Percentiles rank a stretch among this genome's conserved stretches.
Evolutionary conservation across 1,140 invertebrate species (phyloP).

Genomic region (Aethina tumida): DNA sequence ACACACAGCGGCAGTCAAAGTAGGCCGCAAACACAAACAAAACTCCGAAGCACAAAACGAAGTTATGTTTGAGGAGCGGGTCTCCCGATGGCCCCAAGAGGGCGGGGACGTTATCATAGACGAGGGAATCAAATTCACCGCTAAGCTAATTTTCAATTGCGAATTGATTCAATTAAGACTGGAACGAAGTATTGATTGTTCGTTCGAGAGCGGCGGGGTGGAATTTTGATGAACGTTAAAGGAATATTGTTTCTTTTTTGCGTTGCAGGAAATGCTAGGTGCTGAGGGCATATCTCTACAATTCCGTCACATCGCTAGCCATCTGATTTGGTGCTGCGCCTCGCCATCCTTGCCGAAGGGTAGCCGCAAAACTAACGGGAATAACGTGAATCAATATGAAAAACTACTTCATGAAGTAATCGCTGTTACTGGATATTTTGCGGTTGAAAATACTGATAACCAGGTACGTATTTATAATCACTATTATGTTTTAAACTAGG

Average conservation of each 20-base stretch:
- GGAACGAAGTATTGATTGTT: no score
- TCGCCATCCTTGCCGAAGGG: constrained; percentile 38
- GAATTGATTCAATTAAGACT: constrained; percentile 24
- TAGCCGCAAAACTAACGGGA: constrained; percentile 30
- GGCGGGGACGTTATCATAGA: no score
- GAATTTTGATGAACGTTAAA: no score
- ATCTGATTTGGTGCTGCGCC: constrained; percentile 72
- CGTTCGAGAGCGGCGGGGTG: no score
- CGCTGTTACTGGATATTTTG: constrained; percentile 70
- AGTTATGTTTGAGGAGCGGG: no score
- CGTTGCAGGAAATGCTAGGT: constrained; percentile 67
- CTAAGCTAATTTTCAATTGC: constrained; percentile 23
- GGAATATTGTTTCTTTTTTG: no score
- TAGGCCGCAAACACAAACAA: no score
- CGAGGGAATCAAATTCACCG: no score
- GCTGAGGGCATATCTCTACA: constrained; percentile 78
- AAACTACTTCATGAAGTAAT: constrained; percentile 65
- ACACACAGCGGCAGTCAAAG: no score
- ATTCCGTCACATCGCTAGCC: constrained; percentile 77
- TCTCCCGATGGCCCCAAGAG: no score
- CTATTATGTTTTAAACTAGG: no score
- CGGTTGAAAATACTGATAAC: constrained; percentile 68
- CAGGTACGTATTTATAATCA: constrained; percentile 60
- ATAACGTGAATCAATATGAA: constrained; percentile 23
- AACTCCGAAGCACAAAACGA: no score